Evolutionary conservation across 2,797 vertebrate species (phyloP).

Genomic region (Protosalanx chinensis): DNA sequence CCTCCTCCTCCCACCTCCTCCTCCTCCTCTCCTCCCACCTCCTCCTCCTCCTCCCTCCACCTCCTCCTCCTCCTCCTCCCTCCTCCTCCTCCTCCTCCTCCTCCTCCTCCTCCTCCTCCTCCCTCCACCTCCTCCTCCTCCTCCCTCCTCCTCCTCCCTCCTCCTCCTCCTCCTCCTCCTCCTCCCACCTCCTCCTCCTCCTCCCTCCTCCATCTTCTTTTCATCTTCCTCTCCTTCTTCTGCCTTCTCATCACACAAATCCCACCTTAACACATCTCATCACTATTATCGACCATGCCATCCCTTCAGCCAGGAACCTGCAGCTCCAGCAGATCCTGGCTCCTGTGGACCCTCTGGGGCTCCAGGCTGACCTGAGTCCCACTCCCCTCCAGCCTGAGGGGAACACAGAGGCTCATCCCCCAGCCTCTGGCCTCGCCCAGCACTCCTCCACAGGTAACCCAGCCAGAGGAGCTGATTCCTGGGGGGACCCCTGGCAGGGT

Average conservation of each 20-base stretch:
- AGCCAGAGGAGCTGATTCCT: constrained; percentile 39
- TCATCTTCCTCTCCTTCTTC: constrained; percentile 8
- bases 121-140: too few species aligned
- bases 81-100: too few species aligned
- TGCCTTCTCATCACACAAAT: constrained; percentile 12
- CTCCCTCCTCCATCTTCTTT: neutral
- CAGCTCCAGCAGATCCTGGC: constrained; percentile 81
- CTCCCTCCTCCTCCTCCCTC: too few species aligned
- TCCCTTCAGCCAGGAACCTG: constrained; percentile 79
- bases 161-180: too few species aligned
- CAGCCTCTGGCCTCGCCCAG: constrained; percentile 67
- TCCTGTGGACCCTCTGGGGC: constrained; percentile 79
- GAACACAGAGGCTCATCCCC: constrained; percentile 69
- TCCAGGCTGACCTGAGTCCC: constrained; percentile 80
- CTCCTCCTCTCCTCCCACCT: too few species aligned
- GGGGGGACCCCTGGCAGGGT: constrained; percentile 13
- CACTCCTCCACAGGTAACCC: constrained; percentile 91
- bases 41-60: too few species aligned
- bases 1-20: too few species aligned
- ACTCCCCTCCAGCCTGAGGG: constrained; percentile 77
- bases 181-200: too few species aligned
- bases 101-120: too few species aligned
- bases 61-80: too few species aligned
- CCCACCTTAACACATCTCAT: neutral
- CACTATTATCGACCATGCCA: neutral